Evolutionary conservation across 2,113 vertebrate species (phyloP), one percentile per base, ranked within the genome.

Genomic region (Pionites leucogaster): DNA sequence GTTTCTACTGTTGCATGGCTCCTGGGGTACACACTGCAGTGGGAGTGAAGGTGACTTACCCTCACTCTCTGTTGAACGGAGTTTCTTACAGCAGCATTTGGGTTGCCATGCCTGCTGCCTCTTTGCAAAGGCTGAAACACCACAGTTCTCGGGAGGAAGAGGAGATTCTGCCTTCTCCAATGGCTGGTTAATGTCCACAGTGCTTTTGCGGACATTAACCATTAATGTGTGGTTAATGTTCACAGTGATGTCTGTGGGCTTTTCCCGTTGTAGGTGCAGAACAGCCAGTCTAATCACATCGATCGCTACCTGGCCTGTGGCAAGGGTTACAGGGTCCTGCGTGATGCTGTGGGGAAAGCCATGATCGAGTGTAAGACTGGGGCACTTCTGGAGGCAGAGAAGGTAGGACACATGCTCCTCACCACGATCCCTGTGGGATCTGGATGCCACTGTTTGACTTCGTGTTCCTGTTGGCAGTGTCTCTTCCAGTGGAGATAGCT

Each of bases 241-340:
- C 52, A 25, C 75, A 33, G 11, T 11, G 76, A 68, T 90, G n/a
- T 91, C 39, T n/a, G 2, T 5, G 47, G 52, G 53, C 28, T 42
- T 15, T 47, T 80, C 60, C 64, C 55, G 59, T 46, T 82, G 71
- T 60, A 97, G 85, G 79, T 82, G 2, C 22, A 94, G 98, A 85
- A 57, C 55, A 91, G 98, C 62, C 90, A 98, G 11, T n/a, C 52
- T 4, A 85, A 82, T 33, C 95, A 97, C 74, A 97, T 99, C 13
- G 99, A 99, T 84, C 98, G 96, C 14, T 99, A 96, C 96, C 98
- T 99, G 81, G 98, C 98, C 2, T 98, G 98, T 5, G 99, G 99
- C 0, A 44, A 97, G 3, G 88, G 94, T 6, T 99, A 99, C 97
- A 98, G 97, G 88, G 95, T 44, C 7, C 81, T 99, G 82, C 98